Evolutionary conservation across 2,888 invertebrate species (phyloP), one percentile per base, ranked within the genome.

Genomic region (Drosophila aldrichi): DNA sequence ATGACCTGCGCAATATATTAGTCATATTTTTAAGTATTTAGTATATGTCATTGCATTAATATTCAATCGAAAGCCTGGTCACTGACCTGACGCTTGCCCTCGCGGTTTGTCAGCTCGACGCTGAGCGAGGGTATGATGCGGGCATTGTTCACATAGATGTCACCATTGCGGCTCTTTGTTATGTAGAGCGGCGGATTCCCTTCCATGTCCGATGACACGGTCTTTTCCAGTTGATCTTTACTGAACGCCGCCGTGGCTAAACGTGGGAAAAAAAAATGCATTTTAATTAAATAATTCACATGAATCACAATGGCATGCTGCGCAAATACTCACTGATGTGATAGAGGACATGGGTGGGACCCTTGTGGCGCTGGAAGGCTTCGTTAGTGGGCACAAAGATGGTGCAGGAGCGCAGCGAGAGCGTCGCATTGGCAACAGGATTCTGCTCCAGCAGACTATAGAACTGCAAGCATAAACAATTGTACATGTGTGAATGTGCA

Each of bases 121-220:
- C 96, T 96, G 68, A 95, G 94, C 52, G 95, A 94, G 68, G 95
- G 94, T 81, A 96, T 94, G 59, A 98, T 95, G 91, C 95, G 95
- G 2, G 97, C 98, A 92, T 98, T 97, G 93, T 98, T 98, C 72
- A 98, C 95, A 93, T 95, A 98, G 84, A 97, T 95, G 79, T 97
- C 96, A 48, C 93, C 92, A 82, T 95, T 95, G 16, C 94, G 94
- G 69, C 94, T 95, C 77, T 95, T 94, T 57, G 97, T 97, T 71
- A 97, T 95, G 96, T 97, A 97, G 58, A 97, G 93, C 1, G 97
- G 97, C 0, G 97, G 97, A 93, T 96, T 97, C 20, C 97, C 97
- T 68, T 96, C 96, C 88, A 97, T 94, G 92, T 97, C 96, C 29
- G 97, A 96, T 20, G 95, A 94, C 90, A 97, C 94, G 71, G 77